Conservation (phyloP, 2,888 invertebrate genomes). For the Drosophila anomalipes region DNA sequence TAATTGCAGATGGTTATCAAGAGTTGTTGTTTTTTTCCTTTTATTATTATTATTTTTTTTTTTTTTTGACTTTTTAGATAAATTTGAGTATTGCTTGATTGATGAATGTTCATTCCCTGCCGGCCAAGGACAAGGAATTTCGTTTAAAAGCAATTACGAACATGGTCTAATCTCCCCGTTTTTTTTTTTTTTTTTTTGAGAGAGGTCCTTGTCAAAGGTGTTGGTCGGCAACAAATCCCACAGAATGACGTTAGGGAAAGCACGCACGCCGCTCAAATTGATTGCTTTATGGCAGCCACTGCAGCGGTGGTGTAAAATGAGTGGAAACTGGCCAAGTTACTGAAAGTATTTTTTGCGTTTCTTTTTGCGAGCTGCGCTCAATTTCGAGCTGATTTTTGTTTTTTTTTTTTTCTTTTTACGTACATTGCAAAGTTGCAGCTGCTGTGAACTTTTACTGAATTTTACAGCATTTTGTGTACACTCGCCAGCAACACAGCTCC, state of each 20-base stretch:
- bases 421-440: slow-evolving; percentile 33
- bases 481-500: slow-evolving; percentile 2
- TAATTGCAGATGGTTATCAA: slow-evolving; percentile 62
- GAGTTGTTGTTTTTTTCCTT: not conserved
- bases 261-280: slow-evolving; percentile 54
- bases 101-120: slow-evolving; percentile 37
- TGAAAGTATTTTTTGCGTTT: slow-evolving; percentile 44
- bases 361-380: slow-evolving; percentile 54
- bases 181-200: not conserved
- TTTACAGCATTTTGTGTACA: slow-evolving; percentile 35
- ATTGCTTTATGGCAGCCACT: slow-evolving; percentile 70
- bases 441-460: slow-evolving; percentile 42
- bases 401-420: slow-evolving; percentile 13
- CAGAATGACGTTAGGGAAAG: slow-evolving; percentile 37
- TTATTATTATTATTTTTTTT: not conserved
- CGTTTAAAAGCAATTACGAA: slow-evolving; percentile 70
- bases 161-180: slow-evolving; percentile 35
- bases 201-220: slow-evolving; percentile 65
- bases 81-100: slow-evolving; percentile 41
- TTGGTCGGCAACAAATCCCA: slow-evolving; percentile 55
- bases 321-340: slow-evolving; percentile 45
- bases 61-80: slow-evolving; percentile 27
- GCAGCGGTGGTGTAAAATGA: slow-evolving; percentile 39
- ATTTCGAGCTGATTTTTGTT: slow-evolving; percentile 27
- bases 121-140: slow-evolving; percentile 53